These are phyloP conservation scores for Erebia aethiops DNA, from an alignment of 2,888 invertebrate species.

Conservation along the genomic window DNA sequence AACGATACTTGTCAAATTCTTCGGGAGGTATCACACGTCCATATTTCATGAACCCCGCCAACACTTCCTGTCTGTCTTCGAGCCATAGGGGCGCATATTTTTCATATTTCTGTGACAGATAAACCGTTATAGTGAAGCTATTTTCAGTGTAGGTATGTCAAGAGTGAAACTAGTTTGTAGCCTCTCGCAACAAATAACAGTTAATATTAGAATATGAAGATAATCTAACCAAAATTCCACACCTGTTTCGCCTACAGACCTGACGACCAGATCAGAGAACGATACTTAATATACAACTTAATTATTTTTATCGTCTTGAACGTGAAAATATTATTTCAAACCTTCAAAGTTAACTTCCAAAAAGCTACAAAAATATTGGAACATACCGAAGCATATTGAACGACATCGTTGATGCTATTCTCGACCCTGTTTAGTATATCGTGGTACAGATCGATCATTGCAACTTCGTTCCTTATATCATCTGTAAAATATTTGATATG, in stretches of 20 bases:
- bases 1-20: slow-evolving; percentile 84
- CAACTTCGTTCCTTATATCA: slow-evolving; percentile 83
- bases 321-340: too few species aligned
- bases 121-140: background rate
- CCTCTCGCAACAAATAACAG: too few species aligned
- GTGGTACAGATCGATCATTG: slow-evolving; percentile 82
- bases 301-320: too few species aligned
- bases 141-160: too few species aligned
- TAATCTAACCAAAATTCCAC: too few species aligned
- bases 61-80: slow-evolving; percentile 89
- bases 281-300: too few species aligned
- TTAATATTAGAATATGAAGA: too few species aligned
- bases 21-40: slow-evolving; percentile 88
- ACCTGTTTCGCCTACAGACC: too few species aligned
- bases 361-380: background rate
- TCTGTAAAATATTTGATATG: slow-evolving; percentile 54
- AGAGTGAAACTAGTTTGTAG: too few species aligned
- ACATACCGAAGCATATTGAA: slow-evolving; percentile 66
- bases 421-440: slow-evolving; percentile 81
- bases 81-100: slow-evolving; percentile 91
- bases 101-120: slow-evolving; percentile 75
- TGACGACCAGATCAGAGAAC: too few species aligned
- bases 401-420: slow-evolving; percentile 67
- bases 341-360: too few species aligned
- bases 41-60: slow-evolving; percentile 90